A percentile compares a stretch with the other conserved stretches of the same genome.
Evolutionary conservation across 2,797 vertebrate genomes (phyloP).

Genomic region (Macropodus opercularis): DNA sequence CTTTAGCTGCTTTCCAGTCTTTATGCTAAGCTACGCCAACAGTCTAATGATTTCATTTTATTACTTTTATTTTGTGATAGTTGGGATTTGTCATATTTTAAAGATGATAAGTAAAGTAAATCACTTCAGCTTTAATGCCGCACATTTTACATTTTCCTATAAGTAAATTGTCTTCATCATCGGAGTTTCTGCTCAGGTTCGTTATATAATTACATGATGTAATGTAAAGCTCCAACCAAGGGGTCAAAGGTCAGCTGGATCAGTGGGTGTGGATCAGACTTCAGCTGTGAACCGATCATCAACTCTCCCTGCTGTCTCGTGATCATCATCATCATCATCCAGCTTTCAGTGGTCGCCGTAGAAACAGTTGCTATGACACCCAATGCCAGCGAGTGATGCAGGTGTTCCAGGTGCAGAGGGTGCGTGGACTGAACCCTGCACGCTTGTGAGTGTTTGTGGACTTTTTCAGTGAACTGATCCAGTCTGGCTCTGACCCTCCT

Average conservation of each 20-base stretch:
- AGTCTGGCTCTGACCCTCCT: constrained; percentile 50
- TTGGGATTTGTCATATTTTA: background rate
- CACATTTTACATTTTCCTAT: no score
- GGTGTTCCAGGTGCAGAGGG: constrained; percentile 77
- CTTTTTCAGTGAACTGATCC: constrained; percentile 58
- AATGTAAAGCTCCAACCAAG: background rate
- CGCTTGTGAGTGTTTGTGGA: constrained; percentile 8
- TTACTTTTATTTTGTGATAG: no score
- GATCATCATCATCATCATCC: constrained; percentile 55
- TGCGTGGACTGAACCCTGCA: constrained; percentile 36
- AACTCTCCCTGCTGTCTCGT: constrained; percentile 58
- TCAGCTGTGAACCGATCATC: constrained; percentile 41
- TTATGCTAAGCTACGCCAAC: no score
- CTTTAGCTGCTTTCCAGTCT: no score
- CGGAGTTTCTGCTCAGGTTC: background rate
- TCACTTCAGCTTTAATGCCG: background rate
- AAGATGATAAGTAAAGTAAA: background rate
- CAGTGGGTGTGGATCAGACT: constrained; percentile 15
- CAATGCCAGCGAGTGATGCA: constrained; percentile 74
- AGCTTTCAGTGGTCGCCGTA: constrained; percentile 69
- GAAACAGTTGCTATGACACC: constrained; percentile 79
- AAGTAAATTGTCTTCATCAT: background rate
- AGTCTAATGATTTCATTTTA: no score
- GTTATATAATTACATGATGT: constrained; percentile 27
- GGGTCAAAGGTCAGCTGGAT: constrained; percentile 52